These are phyloP conservation scores for Mycogona germanica DNA, from an alignment of 2,888 invertebrate species.

Conservation along the genomic window DNA sequence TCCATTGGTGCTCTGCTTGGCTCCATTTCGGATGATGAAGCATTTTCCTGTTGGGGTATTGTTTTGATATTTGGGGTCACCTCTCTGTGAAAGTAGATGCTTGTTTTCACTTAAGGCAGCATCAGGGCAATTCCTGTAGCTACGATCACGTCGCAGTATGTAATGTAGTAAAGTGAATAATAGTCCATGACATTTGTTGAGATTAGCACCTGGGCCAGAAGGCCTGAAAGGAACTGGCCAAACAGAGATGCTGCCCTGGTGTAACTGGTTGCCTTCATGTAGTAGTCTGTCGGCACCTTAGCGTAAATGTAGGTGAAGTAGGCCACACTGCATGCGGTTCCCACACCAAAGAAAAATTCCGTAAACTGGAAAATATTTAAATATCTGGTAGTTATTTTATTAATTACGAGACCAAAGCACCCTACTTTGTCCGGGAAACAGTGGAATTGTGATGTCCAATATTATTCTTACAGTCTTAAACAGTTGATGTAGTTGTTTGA, in stretches of 20 bases:
- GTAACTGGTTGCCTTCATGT: slow-evolving; percentile 71
- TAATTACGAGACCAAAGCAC: too few species aligned
- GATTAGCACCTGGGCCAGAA: slow-evolving; percentile 58
- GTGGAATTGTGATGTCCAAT: too few species aligned
- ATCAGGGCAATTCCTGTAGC: slow-evolving; percentile 63
- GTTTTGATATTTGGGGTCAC: too few species aligned
- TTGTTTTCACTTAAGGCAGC: slow-evolving; percentile 56
- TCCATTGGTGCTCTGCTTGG: too few species aligned
- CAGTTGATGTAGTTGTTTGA: too few species aligned
- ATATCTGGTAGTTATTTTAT: too few species aligned
- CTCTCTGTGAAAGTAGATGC: slow-evolving; percentile 63
- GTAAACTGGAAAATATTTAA: slow-evolving; percentile 41
- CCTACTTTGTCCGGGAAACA: too few species aligned
- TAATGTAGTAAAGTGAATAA: slow-evolving; percentile 64
- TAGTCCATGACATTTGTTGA: slow-evolving; percentile 53
- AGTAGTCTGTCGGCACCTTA: slow-evolving; percentile 61
- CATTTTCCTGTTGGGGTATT: too few species aligned
- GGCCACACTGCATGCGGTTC: slow-evolving; percentile 80
- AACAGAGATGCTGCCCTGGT: slow-evolving; percentile 66
- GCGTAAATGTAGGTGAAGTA: slow-evolving; percentile 91
- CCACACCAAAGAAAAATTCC: slow-evolving; percentile 68
- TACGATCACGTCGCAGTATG: slow-evolving; percentile 53
- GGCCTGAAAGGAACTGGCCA: slow-evolving; percentile 64
- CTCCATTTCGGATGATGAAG: too few species aligned
- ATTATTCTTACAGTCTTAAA: too few species aligned